Base-by-base conservation (phyloP, 2,797 vertebrate species). In the Hypotaenidia okinawae region DNA sequence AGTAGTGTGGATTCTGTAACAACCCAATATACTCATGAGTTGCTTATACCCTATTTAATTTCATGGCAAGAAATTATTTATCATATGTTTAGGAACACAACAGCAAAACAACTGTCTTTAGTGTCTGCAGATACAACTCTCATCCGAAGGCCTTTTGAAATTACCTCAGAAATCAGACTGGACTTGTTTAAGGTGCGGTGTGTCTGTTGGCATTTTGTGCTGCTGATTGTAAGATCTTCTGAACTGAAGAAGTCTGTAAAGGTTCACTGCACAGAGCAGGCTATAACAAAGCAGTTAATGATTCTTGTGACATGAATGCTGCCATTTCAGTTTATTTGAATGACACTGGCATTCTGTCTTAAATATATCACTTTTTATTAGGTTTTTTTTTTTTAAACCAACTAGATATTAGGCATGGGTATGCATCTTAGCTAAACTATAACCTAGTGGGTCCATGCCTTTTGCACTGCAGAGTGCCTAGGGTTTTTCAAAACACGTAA, bases 401-500 rank as follows among this genome's bases (percentile, higher is more conserved):
- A 28, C n/a, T 72, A 95, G 81, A 61, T 87, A 45, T 66, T 88
- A 96, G 82, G 77, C 66, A 90, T 59, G 94, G 54, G 25, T 73
- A 35, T 94, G 68, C 52, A 85, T 92, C 84, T 84, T 90, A 94
- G 95, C 94, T 97, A 96, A 97, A 96, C 89, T 95, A 77, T 87
- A 96, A 97, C 87, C 91, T 59, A 90, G 67, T 83, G 90, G 93
- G 89, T 82, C 74, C 69, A 41, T 96, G 97, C 88, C 92, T 96
- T 91, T 89, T 93, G 90, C 97, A 94, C 96, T 96, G 96, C 97
- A 94, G 97, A 98, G 97, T 97, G 90, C 87, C 87, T 94, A 0
- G 77, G 97, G 97, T 97, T 96, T 98, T 98, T 98, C 97, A 95
- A 97, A 97, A 93, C 64, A 89, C 7, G 97, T 98, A 97, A 97